Percentiles rank a stretch among this genome's conserved stretches.
These are phyloP conservation scores for Zonitis immaculata DNA, from an alignment of 2,888 invertebrate genomes.

Conservation along the genomic window DNA sequence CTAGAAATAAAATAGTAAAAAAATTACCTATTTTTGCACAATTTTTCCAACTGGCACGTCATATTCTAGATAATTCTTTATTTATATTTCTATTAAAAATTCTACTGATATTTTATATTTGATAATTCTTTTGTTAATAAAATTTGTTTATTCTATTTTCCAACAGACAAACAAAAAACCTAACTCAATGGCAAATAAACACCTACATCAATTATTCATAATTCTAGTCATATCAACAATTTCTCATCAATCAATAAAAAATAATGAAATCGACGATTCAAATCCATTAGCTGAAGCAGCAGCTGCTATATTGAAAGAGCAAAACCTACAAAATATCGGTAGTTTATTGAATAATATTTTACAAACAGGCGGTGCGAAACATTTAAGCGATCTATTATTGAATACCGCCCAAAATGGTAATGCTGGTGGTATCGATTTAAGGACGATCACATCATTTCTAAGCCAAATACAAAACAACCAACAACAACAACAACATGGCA, in stretches of 20 bases:
- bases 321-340: conserved; percentile 53
- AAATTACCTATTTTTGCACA: too few relatives aligned
- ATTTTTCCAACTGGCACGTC: too few relatives aligned
- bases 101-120: too few relatives aligned
- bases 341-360: conserved; percentile 63
- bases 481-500: conserved; percentile 3
- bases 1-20: too few relatives aligned
- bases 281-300: conserved; percentile 67
- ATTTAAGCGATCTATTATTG: conserved; percentile 34
- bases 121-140: neutral
- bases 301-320: conserved; percentile 58
- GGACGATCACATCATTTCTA: conserved; percentile 56
- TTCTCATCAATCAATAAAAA: conserved; percentile 23
- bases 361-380: conserved; percentile 62
- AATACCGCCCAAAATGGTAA: conserved; percentile 25
- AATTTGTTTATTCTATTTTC: neutral
- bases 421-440: conserved; percentile 53
- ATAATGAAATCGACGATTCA: conserved; percentile 51
- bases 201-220: neutral
- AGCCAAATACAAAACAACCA: conserved; percentile 27
- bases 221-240: conserved; percentile 31
- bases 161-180: neutral
- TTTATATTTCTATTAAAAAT: too few relatives aligned
- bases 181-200: conserved; percentile 1
- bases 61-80: too few relatives aligned